Evolutionary conservation across 2,797 vertebrate genomes (phyloP), one percentile per base, ranked within the genome.

Genomic region (Adrianichthys oophorus): DNA sequence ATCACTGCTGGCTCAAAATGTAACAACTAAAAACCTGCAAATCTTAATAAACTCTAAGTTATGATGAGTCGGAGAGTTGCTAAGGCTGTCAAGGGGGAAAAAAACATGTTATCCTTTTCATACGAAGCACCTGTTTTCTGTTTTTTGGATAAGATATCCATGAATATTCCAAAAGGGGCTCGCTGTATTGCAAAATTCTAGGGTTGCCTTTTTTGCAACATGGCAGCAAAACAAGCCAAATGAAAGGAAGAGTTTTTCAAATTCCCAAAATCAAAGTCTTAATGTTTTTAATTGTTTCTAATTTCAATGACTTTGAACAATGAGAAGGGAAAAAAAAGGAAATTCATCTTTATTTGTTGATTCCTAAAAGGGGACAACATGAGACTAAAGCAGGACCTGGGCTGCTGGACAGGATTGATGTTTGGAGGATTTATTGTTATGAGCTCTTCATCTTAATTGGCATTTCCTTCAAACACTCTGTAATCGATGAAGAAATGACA

Each of bases 331-430:
- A 26, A 26, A 26, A 26, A 26, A 26, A 26, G 6, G 6, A 26
- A 26, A 26, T 3, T 48, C 55, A 48, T 64, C n/a, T 70, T 62
- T 74, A 81, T 85, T 78, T 82, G 70, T 66, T 64, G n/a, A 72
- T 77, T 80, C 72, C 64, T 48, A 53, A 74, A 79, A 76, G 58
- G 47, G 52, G 62, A 82, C 76, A 85, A 83, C 81, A 80, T 16
- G 0, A 63, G 69, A 41, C 65, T 24, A 7, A 62, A 62, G 49
- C 16, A 17, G 37, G 54, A 68, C 59, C 43, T 48, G 19, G 55
- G 52, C 64, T 51, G 46, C 59, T 19, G 48, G 59, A 47, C 56
- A 18, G 40, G 55, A 52, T 59, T 74, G 59, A 4, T 42, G 74
- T 64, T 59, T 53, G 45, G 41, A 46, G 52, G 67, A 74, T 37